Evolutionary conservation across 2,888 invertebrate species (phyloP), one percentile per base, ranked within the genome.

Genomic region (Ichneumoninae sp.): DNA sequence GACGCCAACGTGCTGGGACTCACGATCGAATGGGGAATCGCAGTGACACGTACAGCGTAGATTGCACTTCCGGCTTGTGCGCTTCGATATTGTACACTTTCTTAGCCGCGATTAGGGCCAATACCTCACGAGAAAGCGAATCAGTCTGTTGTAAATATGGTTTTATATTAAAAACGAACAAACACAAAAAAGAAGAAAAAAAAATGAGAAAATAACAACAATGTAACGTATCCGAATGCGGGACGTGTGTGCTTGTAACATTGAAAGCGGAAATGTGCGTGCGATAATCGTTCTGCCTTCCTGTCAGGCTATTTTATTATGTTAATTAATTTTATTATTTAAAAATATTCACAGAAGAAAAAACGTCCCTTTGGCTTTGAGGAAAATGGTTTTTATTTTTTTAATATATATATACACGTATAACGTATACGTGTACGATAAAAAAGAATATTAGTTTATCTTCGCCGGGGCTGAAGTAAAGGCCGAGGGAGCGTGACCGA

Each of bases 61-160:
- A 50, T 30, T 36, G 26, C 65, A 71, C 79, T 71, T 50, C n/a
- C 60, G 76, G 60, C 26, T 60, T 26, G 52, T n/a, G 40, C 44
- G 44, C 54, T 57, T 75, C 70, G 69, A 74, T 79, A 87, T 72
- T 89, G 89, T 88, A 89, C 86, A 86, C 90, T 88, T 87, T 86
- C 86, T 84, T 89, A 89, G 88, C 86, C 84, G 86, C 87, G 87
- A 54, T 87, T 88, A 89, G 89, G 80, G 88, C 89, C 86, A 88
- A 89, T 90, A 91, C 90, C 90, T 90, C 89, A 87, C 87, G 86
- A 88, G 71, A 84, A 86, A 85, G 68, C 82, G 86, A 84, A 88
- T 88, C 88, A 89, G 89, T 90, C 90, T 90, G 89, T 91, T 91
- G 91, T 91, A 91, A 89, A 91, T 91, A 91, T 88, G 90, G 88